These are phyloP conservation scores for Cisticola juncidis DNA, from an alignment of 2,113 vertebrate genomes.

Conservation along the genomic window DNA sequence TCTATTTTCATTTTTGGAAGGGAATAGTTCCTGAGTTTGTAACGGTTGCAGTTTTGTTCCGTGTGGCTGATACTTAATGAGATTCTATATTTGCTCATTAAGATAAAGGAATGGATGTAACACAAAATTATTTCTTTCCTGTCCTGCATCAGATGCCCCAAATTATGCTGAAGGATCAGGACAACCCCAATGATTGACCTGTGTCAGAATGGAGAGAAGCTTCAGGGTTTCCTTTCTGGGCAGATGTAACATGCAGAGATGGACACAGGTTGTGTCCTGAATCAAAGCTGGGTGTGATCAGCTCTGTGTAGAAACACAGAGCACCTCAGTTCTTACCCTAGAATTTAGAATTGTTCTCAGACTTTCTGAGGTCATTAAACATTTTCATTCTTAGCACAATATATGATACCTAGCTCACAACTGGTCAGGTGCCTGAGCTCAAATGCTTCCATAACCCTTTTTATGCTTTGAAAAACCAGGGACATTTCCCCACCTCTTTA, in stretches of 20 bases:
- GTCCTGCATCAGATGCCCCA: not conserved
- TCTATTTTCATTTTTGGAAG: not conserved
- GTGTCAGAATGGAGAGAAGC: not conserved
- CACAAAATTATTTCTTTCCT: not conserved
- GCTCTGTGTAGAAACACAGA: not conserved
- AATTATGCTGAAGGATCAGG: not conserved
- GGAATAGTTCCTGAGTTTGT: not conserved
- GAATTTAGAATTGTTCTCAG: not conserved
- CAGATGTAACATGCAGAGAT: not conserved
- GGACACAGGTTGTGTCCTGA: rapidly evolving
- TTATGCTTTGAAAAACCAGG: not conserved
- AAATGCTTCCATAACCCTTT: rapidly evolving
- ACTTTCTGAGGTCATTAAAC: not conserved
- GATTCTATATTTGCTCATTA: not conserved
- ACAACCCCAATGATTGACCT: not conserved
- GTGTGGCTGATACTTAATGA: not conserved
- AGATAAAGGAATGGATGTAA: not conserved
- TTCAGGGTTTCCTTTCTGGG: not conserved
- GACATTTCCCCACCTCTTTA: not conserved
- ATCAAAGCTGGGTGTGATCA: not conserved
- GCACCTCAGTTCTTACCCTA: not conserved
- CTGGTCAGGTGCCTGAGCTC: not conserved
- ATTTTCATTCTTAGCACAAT: not conserved
- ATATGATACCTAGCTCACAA: not conserved
- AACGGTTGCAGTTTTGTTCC: not conserved